Conservation (phyloP, 2,113 vertebrate genomes). For the Tupaia chinensis region DNA sequence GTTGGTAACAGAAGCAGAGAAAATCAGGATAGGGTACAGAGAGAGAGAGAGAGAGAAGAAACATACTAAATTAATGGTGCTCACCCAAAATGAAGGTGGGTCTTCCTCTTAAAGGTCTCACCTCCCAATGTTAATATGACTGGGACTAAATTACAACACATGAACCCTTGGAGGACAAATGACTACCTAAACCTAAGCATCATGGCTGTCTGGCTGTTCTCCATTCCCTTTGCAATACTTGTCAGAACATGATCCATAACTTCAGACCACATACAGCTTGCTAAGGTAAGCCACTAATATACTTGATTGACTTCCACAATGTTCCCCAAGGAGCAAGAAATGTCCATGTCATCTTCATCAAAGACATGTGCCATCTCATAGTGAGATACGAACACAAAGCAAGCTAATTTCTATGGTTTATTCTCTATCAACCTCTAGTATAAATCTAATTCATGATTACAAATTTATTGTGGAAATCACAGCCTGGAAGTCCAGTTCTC, state of each 20-base stretch:
- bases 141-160: too few species aligned
- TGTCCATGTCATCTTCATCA: neutral
- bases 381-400: neutral
- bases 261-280: neutral
- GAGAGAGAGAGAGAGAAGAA: too few species aligned
- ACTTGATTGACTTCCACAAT: neutral
- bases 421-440: neutral
- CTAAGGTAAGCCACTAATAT: neutral
- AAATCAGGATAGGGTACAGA: too few species aligned
- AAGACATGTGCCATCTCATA: neutral
- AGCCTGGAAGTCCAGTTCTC: neutral
- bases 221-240: neutral
- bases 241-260: neutral
- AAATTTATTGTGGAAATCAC: neutral
- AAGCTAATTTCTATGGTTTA: neutral
- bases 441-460: neutral
- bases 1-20: too few species aligned
- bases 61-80: too few species aligned
- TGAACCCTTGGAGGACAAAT: too few species aligned
- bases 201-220: neutral
- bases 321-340: constrained; percentile 10
- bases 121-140: too few species aligned
- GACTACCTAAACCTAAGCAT: neutral
- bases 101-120: too few species aligned
- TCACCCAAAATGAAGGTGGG: too few species aligned